Conservation (phyloP, 2,888 invertebrate species). For the Loripinus fragilis region DNA sequence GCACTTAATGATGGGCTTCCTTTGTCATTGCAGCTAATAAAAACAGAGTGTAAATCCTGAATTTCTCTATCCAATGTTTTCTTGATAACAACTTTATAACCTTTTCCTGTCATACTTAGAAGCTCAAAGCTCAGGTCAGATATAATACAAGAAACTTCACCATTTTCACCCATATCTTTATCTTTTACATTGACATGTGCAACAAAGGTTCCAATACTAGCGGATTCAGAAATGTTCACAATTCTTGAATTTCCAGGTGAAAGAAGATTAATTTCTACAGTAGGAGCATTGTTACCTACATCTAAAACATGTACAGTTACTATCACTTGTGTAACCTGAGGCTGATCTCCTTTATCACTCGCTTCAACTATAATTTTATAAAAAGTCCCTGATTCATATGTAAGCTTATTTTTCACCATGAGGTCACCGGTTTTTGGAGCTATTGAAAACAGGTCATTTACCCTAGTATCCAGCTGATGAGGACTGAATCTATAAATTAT, state of each 20-base stretch:
- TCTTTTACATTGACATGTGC: slow-evolving; percentile 61
- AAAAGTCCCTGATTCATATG: slow-evolving; percentile 49
- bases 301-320: slow-evolving; percentile 86
- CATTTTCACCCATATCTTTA: slow-evolving; percentile 67
- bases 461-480: slow-evolving; percentile 53
- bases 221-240: slow-evolving; percentile 53
- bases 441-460: slow-evolving; percentile 52
- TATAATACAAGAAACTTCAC: slow-evolving; percentile 56
- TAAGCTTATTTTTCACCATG: slow-evolving; percentile 50
- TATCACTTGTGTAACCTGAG: slow-evolving; percentile 56
- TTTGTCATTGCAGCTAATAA: slow-evolving; percentile 53
- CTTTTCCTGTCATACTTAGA: slow-evolving; percentile 47
- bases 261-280: slow-evolving; percentile 79
- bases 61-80: slow-evolving; percentile 54
- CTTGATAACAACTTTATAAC: slow-evolving; percentile 59
- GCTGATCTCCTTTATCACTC: slow-evolving; percentile 57
- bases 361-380: slow-evolving; percentile 61
- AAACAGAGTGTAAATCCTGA: slow-evolving; percentile 45
- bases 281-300: slow-evolving; percentile 97
- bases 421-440: slow-evolving; percentile 55
- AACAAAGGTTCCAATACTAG: slow-evolving; percentile 58
- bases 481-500: slow-evolving; percentile 83
- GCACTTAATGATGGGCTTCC: slow-evolving; percentile 54
- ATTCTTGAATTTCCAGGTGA: slow-evolving; percentile 49
- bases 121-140: slow-evolving; percentile 54